Base-by-base conservation (phyloP, 2,797 vertebrate species). In the Octomys mimax region DNA sequence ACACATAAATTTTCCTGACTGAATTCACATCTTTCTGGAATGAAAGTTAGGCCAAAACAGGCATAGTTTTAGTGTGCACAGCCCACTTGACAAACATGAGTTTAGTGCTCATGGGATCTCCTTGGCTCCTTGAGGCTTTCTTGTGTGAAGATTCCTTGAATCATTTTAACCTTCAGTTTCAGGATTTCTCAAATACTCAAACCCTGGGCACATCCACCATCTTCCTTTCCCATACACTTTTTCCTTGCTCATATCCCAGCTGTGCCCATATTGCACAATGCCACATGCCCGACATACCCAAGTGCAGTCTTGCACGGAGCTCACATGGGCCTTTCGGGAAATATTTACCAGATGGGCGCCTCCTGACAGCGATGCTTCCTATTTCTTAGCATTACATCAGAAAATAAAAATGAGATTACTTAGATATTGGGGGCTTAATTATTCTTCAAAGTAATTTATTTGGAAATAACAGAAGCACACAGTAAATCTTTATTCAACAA, bases 301-400 rank as follows among this genome's bases (percentile, higher is more conserved):
- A 14, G 36, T 10, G 2, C 0, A 14, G 1, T 64, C 33, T 26
- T 70, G 14, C 83, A 70, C 18, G 33, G 28, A 54, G 42, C 19
- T 59, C 46, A 36, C 12, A 62, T 0, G 19, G 26, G 64, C 8
- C 52, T 21, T 42, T 36, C 11, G 5, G 18, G 61, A 57, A 68
- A 31, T 19, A 52, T 22, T 64, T 54, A 19, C 33, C 33, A 80
- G 71, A 87, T 85, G 28, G 10, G 11, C 73, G 28, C 46, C 24
- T 79, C 28, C 73, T 77, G 26, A 42, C 6, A 71, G 6, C 1
- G 66, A 2, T 39, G 36, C 52, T 92, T 95, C 39, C 49, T 92
- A 5, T 85, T 92, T 95, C n/a, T 91, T 93, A 88, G 70, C 81
- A 85, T 86, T 90, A 71, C 7, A 89, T 81, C 22, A 87, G 75